These are phyloP conservation scores for Calameuta idolon DNA, from an alignment of 2,888 invertebrate species.

Conservation along the genomic window DNA sequence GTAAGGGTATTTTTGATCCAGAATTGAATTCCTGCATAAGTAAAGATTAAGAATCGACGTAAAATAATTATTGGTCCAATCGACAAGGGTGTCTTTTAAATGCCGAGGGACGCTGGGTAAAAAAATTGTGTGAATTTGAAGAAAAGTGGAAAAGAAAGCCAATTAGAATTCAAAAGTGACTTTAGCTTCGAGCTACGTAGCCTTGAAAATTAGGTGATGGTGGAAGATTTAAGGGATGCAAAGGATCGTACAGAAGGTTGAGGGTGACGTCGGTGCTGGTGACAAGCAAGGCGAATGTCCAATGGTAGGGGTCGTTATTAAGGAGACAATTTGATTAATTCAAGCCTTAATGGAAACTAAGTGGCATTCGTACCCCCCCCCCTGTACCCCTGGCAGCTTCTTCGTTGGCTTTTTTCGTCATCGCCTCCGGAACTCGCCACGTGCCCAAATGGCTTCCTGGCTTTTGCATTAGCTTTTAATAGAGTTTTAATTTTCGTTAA, in stretches of 20 bases:
- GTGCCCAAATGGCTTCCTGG: slow-evolving; percentile 2
- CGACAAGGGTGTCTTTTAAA: background rate
- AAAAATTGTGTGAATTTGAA: background rate
- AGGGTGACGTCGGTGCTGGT: slow-evolving; percentile 7
- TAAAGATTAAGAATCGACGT: background rate
- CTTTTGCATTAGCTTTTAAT: background rate
- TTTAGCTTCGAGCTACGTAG: background rate
- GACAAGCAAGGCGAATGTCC: slow-evolving; percentile 2
- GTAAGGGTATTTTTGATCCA: background rate
- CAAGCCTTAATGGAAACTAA: slow-evolving; percentile 22
- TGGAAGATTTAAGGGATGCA: background rate
- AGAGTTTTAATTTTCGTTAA: slow-evolving; percentile 13
- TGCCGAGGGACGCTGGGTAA: background rate
- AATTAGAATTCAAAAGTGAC: slow-evolving; percentile 18
- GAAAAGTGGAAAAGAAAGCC: background rate
- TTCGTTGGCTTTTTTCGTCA: background rate
- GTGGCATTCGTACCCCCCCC: slow-evolving; percentile 18
- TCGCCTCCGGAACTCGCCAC: background rate
- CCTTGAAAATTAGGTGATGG: background rate
- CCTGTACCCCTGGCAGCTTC: background rate
- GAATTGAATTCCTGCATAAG: background rate
- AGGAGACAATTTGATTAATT: slow-evolving; percentile 25
- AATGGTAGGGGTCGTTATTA: slow-evolving; percentile 12
- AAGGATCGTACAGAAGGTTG: background rate
- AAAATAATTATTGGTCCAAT: background rate